These are phyloP conservation scores for Frankliniella fusca DNA, from an alignment of 2,888 invertebrate genomes.

Conservation along the genomic window DNA sequence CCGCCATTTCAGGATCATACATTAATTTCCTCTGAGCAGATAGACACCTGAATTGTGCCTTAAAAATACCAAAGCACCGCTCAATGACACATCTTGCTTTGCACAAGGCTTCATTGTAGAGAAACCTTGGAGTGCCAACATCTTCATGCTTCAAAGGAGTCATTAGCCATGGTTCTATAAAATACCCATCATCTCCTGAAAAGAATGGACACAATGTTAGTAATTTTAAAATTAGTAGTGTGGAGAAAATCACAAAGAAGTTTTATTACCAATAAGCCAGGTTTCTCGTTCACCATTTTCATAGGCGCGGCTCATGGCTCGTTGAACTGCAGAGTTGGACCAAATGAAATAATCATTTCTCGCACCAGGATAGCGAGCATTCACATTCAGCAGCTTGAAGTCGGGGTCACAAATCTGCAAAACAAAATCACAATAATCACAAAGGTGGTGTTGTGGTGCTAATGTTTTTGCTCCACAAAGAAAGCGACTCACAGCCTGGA, in stretches of 20 bases:
- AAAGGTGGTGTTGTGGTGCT: not conserved
- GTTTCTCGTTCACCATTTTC: slow-evolving; percentile 29
- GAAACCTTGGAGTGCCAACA: not conserved
- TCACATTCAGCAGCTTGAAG: slow-evolving; percentile 35
- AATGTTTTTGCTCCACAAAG: not conserved
- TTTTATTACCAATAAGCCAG: slow-evolving; percentile 31
- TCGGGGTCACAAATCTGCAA: slow-evolving; percentile 36
- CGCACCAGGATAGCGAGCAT: slow-evolving; percentile 37
- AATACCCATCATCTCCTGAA: not conserved
- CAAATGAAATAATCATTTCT: slow-evolving; percentile 37
- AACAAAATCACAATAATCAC: not conserved
- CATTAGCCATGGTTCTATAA: not conserved
- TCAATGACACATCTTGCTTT: not conserved
- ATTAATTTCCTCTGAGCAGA: slow-evolving; percentile 34
- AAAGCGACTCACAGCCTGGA: slow-evolving; percentile 33
- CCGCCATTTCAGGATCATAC: slow-evolving; percentile 35
- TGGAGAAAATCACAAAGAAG: not conserved
- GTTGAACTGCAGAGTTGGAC: slow-evolving; percentile 32
- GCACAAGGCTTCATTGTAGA: not conserved
- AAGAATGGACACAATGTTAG: no score
- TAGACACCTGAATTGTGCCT: slow-evolving; percentile 36
- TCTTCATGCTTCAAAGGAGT: not conserved
- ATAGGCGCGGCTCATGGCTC: slow-evolving; percentile 28
- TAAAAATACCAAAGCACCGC: slow-evolving; percentile 34
- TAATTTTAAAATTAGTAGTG: not conserved